Conservation (phyloP, 2,888 invertebrate species). For the Athripsodes cinereus region DNA sequence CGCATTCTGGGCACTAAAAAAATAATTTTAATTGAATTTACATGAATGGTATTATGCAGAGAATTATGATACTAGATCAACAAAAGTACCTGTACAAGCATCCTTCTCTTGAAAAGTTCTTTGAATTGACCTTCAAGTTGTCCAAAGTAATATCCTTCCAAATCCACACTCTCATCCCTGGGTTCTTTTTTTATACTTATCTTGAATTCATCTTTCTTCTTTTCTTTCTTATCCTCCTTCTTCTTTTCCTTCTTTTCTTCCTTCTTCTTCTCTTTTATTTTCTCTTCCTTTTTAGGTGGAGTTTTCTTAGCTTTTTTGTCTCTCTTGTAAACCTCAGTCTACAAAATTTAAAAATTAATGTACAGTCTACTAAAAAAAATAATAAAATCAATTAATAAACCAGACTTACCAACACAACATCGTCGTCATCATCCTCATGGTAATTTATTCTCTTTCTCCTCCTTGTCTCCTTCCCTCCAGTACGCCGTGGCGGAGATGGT, state of each 20-base stretch:
- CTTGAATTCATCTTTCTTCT: constrained; percentile 41
- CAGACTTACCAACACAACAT: constrained; percentile 26
- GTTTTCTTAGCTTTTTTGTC: constrained; percentile 28
- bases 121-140: constrained; percentile 38
- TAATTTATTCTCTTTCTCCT: constrained; percentile 35
- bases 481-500: constrained; percentile 29
- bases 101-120: constrained; percentile 11
- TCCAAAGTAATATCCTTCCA: constrained; percentile 62
- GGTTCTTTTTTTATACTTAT: constrained; percentile 45
- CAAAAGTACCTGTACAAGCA: constrained; percentile 23
- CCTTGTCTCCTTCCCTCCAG: constrained; percentile 37
- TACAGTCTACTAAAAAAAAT: neutral
- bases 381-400: neutral
- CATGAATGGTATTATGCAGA: neutral
- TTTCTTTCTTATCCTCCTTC: constrained; percentile 31
- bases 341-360: neutral
- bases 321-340: constrained; percentile 22
- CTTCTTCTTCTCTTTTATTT: constrained; percentile 20
- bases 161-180: constrained; percentile 49
- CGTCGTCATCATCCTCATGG: constrained; percentile 41
- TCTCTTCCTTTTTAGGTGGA: constrained; percentile 32
- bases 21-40: constrained; percentile 1
- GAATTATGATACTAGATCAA: neutral
- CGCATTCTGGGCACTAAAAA: constrained; percentile 60
- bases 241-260: constrained; percentile 39